Percentiles rank a stretch among this genome's conserved stretches.
Evolutionary conservation across 2,113 vertebrate genomes (phyloP).

Genomic region (Nyctereutes procyonoides): DNA sequence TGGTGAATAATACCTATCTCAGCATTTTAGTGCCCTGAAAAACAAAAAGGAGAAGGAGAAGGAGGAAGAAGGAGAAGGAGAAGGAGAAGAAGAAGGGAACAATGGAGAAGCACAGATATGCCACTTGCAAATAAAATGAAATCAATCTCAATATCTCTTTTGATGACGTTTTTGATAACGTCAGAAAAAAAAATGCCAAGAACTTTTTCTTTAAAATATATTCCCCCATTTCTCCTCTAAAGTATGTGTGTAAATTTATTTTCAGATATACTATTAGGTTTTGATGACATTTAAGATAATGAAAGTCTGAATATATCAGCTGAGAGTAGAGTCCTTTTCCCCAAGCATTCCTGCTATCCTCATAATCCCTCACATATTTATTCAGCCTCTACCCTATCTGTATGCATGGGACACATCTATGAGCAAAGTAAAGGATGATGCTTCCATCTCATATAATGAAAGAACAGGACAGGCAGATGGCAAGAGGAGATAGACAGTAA

Average conservation of each 20-base stretch:
- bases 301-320: background rate
- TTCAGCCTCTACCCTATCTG: background rate
- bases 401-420: background rate
- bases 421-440: background rate
- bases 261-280: background rate
- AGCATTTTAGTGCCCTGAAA: background rate
- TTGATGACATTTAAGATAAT: background rate
- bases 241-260: background rate
- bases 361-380: background rate
- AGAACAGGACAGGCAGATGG: background rate
- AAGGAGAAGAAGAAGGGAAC: background rate
- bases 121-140: conserved; percentile 20
- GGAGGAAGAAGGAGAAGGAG: background rate
- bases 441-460: background rate
- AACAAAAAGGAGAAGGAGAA: background rate
- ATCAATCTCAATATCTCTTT: background rate
- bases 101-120: background rate
- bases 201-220: background rate
- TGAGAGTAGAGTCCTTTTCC: background rate
- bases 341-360: background rate
- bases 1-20: background rate
- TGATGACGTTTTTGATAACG: background rate
- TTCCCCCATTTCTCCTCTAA: background rate
- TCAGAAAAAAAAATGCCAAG: background rate
- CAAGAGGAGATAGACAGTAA: background rate